Conservation (phyloP, 2,797 vertebrate genomes). For the Sebastes kiyomatsui region DNA sequence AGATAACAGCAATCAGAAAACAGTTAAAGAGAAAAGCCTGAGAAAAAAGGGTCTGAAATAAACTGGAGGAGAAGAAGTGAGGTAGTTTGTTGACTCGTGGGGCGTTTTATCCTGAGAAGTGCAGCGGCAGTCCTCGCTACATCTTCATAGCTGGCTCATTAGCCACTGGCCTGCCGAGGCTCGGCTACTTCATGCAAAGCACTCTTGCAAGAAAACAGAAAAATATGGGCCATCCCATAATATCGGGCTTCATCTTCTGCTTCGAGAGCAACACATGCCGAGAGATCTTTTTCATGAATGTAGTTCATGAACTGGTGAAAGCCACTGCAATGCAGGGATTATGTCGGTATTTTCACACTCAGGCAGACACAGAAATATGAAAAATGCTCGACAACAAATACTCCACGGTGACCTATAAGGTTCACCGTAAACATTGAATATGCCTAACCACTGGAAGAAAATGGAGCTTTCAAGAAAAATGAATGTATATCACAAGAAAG, state of each 20-base stretch:
- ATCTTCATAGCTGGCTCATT: slow-evolving; percentile 75
- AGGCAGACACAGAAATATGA: slow-evolving; percentile 37
- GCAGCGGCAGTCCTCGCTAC: slow-evolving; percentile 46
- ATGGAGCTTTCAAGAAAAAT: slow-evolving; percentile 25
- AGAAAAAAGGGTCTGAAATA: slow-evolving; percentile 17
- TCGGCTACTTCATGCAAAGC: slow-evolving; percentile 67
- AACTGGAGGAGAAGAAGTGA: slow-evolving; percentile 34
- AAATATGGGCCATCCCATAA: slow-evolving; percentile 60
- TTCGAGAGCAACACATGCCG: slow-evolving; percentile 23
- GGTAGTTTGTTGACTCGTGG: slow-evolving; percentile 58
- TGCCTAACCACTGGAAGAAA: slow-evolving; percentile 37
- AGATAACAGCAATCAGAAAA: too few relatives aligned
- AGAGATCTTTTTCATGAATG: slow-evolving; percentile 28
- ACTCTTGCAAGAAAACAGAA: slow-evolving; percentile 58
- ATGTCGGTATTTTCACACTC: slow-evolving; percentile 50
- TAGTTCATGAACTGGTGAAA: slow-evolving; percentile 61
- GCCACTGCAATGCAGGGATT: slow-evolving; percentile 63
- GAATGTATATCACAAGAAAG: slow-evolving; percentile 18
- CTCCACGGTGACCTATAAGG: slow-evolving; percentile 37
- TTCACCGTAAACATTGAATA: slow-evolving; percentile 51
- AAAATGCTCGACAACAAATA: slow-evolving; percentile 21
- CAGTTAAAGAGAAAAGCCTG: not conserved
- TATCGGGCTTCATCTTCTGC: slow-evolving; percentile 57
- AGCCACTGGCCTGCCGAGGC: slow-evolving; percentile 73
- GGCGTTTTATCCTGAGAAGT: slow-evolving; percentile 50